These are phyloP conservation scores for Philopotamus ludificatus DNA, from an alignment of 1,140 invertebrate species.

Conservation along the genomic window DNA sequence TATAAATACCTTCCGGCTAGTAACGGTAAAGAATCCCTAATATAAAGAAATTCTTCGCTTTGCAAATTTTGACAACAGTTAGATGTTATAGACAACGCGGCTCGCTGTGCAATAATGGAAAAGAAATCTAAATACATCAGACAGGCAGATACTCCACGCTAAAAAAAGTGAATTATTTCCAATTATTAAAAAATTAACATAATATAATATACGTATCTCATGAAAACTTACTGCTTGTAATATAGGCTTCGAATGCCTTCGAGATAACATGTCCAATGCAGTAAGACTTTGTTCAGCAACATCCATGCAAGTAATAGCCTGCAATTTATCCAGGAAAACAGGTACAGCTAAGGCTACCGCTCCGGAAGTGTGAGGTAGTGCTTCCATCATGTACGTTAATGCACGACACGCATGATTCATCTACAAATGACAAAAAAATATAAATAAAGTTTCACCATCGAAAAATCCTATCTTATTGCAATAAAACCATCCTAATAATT, in stretches of 20 bases:
- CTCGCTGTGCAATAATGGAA: constrained; percentile 92
- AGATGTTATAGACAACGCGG: constrained; percentile 91
- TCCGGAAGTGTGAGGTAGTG: constrained; percentile 90
- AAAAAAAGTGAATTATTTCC: constrained; percentile 43
- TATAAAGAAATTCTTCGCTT: constrained; percentile 89
- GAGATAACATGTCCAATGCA: constrained; percentile 93
- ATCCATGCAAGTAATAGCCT: constrained; percentile 99
- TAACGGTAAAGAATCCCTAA: constrained; percentile 83
- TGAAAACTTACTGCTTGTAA: constrained; percentile 82
- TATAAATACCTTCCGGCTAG: constrained; percentile 66
- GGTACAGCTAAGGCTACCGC: constrained; percentile 97
- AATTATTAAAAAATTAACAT: not conserved
- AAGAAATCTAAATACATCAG: constrained; percentile 97
- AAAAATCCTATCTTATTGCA: not conserved
- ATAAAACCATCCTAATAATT: not conserved
- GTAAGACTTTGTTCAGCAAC: constrained; percentile 97
- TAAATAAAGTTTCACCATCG: not conserved
- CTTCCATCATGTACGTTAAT: constrained; percentile 99
- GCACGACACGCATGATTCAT: constrained; percentile 99
- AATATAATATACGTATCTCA: not conserved
- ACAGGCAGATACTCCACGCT: constrained; percentile 92
- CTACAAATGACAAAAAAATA: constrained; percentile 49
- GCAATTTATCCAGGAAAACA: constrained; percentile 91
- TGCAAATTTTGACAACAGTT: constrained; percentile 96
- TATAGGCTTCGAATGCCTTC: constrained; percentile 95